A percentile compares a stretch with the other conserved stretches of the same genome.
phyloP scores from a whole-genome alignment of 2,888 invertebrate genomes.

The Lithophane ornitopus region DNA sequence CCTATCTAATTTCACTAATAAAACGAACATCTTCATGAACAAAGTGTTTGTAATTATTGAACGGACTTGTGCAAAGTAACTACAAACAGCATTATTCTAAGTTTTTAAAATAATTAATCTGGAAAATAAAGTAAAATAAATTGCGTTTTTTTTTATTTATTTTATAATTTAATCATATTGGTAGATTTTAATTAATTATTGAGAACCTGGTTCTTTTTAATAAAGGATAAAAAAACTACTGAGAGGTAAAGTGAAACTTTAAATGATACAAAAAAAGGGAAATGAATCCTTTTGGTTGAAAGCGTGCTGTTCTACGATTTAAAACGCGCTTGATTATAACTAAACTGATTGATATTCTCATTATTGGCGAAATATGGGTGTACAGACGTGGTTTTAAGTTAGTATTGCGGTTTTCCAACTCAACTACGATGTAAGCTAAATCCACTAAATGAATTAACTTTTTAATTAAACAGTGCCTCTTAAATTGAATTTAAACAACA shows the following conservation, averaged over 20 bases:
- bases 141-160: too few species aligned
- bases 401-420: not conserved
- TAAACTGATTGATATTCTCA: not conserved
- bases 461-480: not conserved
- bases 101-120: too few species aligned
- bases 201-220: too few species aligned
- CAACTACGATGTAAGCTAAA: not conserved
- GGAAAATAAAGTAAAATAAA: too few species aligned
- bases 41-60: too few species aligned
- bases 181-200: too few species aligned
- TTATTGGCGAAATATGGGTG: not conserved
- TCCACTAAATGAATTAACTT: constrained; percentile 9
- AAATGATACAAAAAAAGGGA: not conserved
- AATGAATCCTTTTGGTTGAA: not conserved
- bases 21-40: not conserved
- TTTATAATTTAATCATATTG: too few species aligned
- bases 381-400: not conserved
- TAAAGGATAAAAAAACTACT: too few species aligned
- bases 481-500: constrained; percentile 22
- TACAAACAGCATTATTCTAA: too few species aligned
- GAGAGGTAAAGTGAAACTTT: not conserved
- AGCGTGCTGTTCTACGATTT: not conserved
- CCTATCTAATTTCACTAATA: not conserved
- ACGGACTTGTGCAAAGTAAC: too few species aligned
- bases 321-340: not conserved